Evolutionary conservation across 2,797 vertebrate genomes (phyloP).

Genomic region (Vireo griseus): DNA sequence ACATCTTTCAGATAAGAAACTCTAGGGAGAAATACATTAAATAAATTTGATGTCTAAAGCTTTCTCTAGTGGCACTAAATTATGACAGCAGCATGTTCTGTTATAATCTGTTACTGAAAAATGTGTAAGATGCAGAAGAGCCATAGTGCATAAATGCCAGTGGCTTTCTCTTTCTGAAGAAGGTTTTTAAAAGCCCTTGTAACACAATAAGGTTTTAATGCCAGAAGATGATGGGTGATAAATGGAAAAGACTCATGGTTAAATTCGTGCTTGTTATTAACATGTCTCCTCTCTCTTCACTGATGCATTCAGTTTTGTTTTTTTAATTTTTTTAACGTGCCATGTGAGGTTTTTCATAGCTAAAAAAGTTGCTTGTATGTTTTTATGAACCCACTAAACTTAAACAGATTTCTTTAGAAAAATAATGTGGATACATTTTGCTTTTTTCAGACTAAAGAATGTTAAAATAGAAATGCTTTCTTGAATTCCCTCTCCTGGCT

Average conservation of each 20-base stretch:
- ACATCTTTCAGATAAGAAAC: constrained; percentile 22
- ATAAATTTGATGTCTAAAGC: background rate
- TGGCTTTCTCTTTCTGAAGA: background rate
- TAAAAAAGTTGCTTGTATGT: constrained; percentile 77
- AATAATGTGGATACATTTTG: constrained; percentile 80
- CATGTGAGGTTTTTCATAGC: constrained; percentile 64
- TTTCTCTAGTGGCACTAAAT: constrained; percentile 34
- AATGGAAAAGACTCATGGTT: background rate
- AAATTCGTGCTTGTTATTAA: constrained; percentile 48
- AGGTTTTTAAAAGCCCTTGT: background rate
- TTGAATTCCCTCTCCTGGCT: constrained; percentile 88
- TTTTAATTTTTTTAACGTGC: constrained; percentile 12
- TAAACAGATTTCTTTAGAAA: constrained; percentile 81
- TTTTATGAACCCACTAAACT: constrained; percentile 82
- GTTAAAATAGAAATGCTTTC: constrained; percentile 84
- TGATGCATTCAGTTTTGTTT: constrained; percentile 63
- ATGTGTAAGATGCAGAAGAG: background rate
- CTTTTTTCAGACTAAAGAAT: constrained; percentile 80
- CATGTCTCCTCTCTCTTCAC: constrained; percentile 52
- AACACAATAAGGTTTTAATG: constrained; percentile 42
- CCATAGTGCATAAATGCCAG: background rate
- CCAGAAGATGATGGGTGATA: constrained; percentile 37
- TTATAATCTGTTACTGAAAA: constrained; percentile 23
- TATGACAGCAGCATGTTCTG: background rate
- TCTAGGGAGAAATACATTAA: background rate